phyloP scores from a whole-genome alignment of 2,113 vertebrate species.

The Steatornis caripensis region DNA sequence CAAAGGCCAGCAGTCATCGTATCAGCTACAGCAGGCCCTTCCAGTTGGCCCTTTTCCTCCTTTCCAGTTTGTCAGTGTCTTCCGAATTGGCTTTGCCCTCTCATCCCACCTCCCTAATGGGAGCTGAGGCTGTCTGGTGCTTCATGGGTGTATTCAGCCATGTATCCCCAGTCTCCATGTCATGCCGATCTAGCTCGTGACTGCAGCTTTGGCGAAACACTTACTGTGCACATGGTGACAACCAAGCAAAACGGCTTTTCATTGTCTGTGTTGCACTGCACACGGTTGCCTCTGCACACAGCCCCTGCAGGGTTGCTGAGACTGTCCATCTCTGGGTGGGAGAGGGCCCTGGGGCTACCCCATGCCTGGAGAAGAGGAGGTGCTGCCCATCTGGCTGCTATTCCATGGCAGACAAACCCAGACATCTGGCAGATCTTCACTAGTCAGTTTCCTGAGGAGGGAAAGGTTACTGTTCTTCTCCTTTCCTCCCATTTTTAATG shows the following conservation, averaged over 20 bases:
- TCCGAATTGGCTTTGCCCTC: not conserved
- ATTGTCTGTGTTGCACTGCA: accelerated
- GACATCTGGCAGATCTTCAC: not conserved
- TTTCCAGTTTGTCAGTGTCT: not conserved
- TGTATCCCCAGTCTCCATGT: not conserved
- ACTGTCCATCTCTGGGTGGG: not conserved
- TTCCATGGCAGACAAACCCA: not conserved
- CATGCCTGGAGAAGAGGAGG: not conserved
- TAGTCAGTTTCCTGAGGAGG: not conserved
- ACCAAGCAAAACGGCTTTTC: not conserved
- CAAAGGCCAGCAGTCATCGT: not conserved
- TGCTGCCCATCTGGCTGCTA: not conserved
- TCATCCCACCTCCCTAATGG: not conserved
- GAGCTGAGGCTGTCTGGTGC: not conserved
- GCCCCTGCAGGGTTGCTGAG: accelerated
- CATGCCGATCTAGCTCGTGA: not conserved
- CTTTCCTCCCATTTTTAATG: not conserved
- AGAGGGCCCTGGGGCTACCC: not conserved
- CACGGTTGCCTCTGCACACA: accelerated
- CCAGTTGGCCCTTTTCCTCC: not conserved
- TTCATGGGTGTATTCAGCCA: not conserved
- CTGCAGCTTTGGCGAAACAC: not conserved
- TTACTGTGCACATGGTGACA: not conserved
- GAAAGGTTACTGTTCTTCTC: not conserved
- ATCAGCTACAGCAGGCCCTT: not conserved